phyloP scores from a whole-genome alignment of 2,113 vertebrate species.

The Halichoerus grypus region DNA sequence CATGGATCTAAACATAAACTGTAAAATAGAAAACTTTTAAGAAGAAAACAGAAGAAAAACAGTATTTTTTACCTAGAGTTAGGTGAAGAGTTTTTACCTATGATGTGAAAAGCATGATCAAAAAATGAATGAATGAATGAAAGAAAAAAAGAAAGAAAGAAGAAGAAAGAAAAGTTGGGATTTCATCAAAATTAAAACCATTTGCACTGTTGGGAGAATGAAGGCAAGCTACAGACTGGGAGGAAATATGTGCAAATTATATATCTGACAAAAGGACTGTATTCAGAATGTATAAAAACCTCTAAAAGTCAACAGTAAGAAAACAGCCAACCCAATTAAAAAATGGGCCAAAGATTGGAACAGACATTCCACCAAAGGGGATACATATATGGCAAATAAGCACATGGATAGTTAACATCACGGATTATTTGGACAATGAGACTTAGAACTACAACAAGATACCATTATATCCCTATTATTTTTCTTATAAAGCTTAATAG shows the following conservation, averaged over 20 bases:
- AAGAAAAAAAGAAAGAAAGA: background rate
- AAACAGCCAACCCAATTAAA: background rate
- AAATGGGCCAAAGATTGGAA: background rate
- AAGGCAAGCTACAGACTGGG: background rate
- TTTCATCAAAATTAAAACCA: background rate
- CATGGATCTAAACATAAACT: background rate
- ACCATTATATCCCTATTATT: background rate
- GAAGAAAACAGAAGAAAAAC: background rate
- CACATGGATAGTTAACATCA: background rate
- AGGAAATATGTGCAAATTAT: background rate
- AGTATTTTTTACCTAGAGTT: background rate
- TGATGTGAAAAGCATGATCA: background rate
- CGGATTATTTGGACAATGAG: background rate
- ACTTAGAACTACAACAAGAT: background rate
- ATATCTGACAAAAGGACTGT: background rate
- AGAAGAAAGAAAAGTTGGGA: background rate
- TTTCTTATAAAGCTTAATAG: background rate
- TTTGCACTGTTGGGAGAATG: background rate
- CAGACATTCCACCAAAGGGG: background rate
- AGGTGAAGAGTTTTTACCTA: conserved; percentile 1
- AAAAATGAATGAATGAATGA: background rate
- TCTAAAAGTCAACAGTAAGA: background rate
- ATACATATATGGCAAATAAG: background rate
- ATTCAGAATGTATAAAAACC: background rate
- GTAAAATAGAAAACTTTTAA: conserved; percentile 33